Percentiles rank a stretch among this genome's conserved stretches.
Conservation (phyloP, 2,888 invertebrate genomes). For the Eubasilissa splendida region DNA sequence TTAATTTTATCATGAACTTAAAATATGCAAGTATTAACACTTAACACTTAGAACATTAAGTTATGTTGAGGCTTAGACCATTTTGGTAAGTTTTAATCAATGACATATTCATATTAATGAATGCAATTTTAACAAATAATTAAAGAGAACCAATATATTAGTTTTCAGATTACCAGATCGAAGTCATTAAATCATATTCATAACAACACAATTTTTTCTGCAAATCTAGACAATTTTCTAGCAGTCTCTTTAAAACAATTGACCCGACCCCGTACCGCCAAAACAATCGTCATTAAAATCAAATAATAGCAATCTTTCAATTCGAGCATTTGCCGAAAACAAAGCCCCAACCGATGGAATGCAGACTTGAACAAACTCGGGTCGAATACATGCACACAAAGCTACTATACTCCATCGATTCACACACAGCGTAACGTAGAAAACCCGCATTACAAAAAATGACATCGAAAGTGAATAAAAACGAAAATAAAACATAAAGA, state of each 20-base stretch:
- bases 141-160: no score
- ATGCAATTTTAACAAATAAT: no score
- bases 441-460: conserved; percentile 35
- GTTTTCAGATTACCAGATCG: no score
- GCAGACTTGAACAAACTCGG: not conserved
- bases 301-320: not conserved
- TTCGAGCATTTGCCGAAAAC: conserved; percentile 3
- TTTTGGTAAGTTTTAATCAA: no score
- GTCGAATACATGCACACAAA: conserved; percentile 1
- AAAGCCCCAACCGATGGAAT: not conserved
- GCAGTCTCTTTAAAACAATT: not conserved
- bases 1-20: no score
- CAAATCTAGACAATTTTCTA: not conserved
- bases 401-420: conserved; percentile 24
- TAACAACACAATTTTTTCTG: not conserved
- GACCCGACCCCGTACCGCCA: not conserved
- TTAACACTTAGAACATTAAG: no score
- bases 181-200: not conserved
- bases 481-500: not conserved
- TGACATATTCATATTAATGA: no score
- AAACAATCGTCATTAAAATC: not conserved
- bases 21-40: no score
- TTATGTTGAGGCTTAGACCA: no score
- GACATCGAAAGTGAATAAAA: conserved; percentile 3
- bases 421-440: conserved; percentile 13